These are phyloP conservation scores for Chionis minor DNA, from an alignment of 2,113 vertebrate species.

Conservation along the genomic window DNA sequence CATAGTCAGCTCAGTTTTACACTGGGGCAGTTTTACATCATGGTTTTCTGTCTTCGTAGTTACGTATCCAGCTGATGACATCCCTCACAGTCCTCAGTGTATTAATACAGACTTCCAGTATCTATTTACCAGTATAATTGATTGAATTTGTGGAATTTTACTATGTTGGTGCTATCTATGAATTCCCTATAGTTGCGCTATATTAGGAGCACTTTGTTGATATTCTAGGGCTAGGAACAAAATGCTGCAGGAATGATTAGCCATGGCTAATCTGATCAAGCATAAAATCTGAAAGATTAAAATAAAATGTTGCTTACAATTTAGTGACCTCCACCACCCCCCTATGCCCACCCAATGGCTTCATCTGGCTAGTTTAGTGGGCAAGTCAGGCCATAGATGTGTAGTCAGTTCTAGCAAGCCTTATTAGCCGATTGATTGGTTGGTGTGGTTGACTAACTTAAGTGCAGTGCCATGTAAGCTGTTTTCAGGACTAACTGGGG, in stretches of 20 bases:
- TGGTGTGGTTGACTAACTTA: neutral
- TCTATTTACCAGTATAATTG: neutral
- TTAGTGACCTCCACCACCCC: neutral
- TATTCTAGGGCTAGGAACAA: neutral
- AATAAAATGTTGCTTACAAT: neutral
- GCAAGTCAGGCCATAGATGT: neutral
- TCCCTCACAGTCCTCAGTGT: neutral
- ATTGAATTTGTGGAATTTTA: neutral
- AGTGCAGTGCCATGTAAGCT: neutral
- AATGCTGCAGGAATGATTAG: neutral
- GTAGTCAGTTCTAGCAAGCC: neutral
- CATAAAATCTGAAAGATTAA: slow-evolving; percentile 8
- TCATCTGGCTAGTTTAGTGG: neutral
- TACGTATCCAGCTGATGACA: neutral
- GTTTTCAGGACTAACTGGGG: neutral
- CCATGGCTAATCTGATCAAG: neutral
- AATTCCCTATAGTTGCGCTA: neutral
- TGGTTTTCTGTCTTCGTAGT: neutral
- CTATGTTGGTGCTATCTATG: neutral
- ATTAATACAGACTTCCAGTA: neutral
- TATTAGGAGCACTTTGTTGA: neutral
- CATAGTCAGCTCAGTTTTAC: neutral
- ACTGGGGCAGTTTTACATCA: neutral
- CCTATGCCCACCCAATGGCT: neutral
- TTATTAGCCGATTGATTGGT: neutral